Conservation (phyloP, 2,797 vertebrate genomes). For the Sebastes flavidus region DNA sequence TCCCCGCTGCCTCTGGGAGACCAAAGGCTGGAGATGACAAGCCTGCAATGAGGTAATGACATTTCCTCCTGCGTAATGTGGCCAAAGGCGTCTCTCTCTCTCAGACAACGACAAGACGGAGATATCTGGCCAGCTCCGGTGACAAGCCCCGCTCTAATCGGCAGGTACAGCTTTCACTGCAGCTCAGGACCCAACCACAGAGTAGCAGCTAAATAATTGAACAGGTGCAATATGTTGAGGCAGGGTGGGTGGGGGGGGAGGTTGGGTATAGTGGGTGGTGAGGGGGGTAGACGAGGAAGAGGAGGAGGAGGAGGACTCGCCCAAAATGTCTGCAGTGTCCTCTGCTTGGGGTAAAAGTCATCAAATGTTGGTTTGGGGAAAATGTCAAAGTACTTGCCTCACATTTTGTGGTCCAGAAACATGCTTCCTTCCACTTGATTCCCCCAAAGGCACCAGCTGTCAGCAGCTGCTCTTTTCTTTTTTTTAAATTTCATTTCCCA, state of each 20-base stretch:
- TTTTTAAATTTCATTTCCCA: neutral
- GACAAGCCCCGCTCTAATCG: slow-evolving; percentile 84
- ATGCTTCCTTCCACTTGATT: slow-evolving; percentile 61
- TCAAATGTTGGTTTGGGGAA: slow-evolving; percentile 78
- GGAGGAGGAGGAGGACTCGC: slow-evolving; percentile 49
- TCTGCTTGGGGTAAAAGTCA: slow-evolving; percentile 78
- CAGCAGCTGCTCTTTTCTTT: slow-evolving; percentile 17
- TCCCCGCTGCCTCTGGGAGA: slow-evolving; percentile 45
- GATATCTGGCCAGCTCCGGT: slow-evolving; percentile 74
- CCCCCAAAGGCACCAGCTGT: slow-evolving; percentile 61
- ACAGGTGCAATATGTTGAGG: slow-evolving; percentile 86
- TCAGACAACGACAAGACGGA: slow-evolving; percentile 58
- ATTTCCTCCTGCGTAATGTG: slow-evolving; percentile 71
- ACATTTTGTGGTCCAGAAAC: slow-evolving; percentile 44
- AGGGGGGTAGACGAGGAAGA: neutral
- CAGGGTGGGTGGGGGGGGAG: slow-evolving; percentile 18
- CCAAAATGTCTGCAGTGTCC: slow-evolving; percentile 73
- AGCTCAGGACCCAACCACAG: slow-evolving; percentile 83
- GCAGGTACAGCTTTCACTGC: slow-evolving; percentile 86
- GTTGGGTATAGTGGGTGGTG: neutral
- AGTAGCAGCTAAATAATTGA: slow-evolving; percentile 90
- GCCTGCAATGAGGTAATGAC: slow-evolving; percentile 74
- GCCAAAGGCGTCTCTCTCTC: slow-evolving; percentile 60
- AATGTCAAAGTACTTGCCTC: slow-evolving; percentile 77
- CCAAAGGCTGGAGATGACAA: slow-evolving; percentile 68